Conservation (phyloP, 2,888 invertebrate genomes). For the Pyrgus malvae region DNA sequence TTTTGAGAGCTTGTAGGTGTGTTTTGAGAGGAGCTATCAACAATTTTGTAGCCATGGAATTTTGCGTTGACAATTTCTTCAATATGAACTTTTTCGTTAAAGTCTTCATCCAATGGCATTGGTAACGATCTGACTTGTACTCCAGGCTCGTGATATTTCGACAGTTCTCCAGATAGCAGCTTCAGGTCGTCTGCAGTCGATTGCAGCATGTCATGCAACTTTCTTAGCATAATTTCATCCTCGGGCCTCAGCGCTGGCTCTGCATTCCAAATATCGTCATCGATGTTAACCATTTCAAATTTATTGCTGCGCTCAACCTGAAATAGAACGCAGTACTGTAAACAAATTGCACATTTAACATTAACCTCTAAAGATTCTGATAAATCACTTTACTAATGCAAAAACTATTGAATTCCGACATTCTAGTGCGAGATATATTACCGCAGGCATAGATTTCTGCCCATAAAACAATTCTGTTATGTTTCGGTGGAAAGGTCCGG, state of each 20-base stretch:
- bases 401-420: too few species aligned
- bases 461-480: too few species aligned
- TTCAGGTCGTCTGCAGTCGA: conserved; percentile 74
- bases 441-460: too few species aligned
- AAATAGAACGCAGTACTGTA: background rate
- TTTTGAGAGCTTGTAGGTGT: conserved; percentile 27
- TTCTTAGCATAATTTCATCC: conserved; percentile 69
- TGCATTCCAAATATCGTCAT: conserved; percentile 68
- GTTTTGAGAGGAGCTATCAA: conserved; percentile 43
- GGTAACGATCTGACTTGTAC: conserved; percentile 58
- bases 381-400: too few species aligned
- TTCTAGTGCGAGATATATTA: too few species aligned
- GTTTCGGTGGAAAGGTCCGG: too few species aligned
- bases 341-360: background rate
- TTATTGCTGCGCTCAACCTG: conserved; percentile 76
- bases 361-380: too few species aligned
- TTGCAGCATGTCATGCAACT: conserved; percentile 74
- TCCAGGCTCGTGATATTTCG: conserved; percentile 59
- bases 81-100: conserved; percentile 73
- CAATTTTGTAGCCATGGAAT: conserved; percentile 67
- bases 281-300: conserved; percentile 71
- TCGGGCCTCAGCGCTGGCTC: conserved; percentile 70
- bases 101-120: conserved; percentile 70
- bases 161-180: conserved; percentile 66
- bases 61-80: conserved; percentile 76